phyloP scores from a whole-genome alignment of 2,797 vertebrate genomes.

The Chloroceryle inda region DNA sequence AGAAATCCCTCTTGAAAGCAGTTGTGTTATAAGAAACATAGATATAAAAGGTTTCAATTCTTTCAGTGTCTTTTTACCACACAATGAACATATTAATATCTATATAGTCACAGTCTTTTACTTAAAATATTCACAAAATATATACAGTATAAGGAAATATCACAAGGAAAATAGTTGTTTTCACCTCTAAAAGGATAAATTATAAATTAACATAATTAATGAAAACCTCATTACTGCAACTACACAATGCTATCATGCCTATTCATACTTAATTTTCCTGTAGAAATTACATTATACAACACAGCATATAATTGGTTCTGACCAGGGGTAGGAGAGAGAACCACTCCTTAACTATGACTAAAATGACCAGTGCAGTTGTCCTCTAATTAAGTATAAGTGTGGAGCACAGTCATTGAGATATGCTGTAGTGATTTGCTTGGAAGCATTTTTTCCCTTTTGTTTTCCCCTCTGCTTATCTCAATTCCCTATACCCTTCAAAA shows the following conservation, averaged over 20 bases:
- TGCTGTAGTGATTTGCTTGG: constrained; percentile 8
- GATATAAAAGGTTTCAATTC: too few species aligned
- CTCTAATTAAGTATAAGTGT: constrained; percentile 70
- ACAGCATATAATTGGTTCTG: constrained; percentile 23
- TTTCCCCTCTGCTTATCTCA: not conserved
- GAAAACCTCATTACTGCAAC: constrained; percentile 33
- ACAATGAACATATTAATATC: not conserved
- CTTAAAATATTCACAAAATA: constrained; percentile 21
- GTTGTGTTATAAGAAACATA: too few species aligned
- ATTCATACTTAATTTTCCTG: constrained; percentile 17
- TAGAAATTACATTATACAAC: constrained; percentile 41
- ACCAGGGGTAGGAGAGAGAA: constrained; percentile 2
- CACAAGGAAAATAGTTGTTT: constrained; percentile 20
- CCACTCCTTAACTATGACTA: constrained; percentile 36
- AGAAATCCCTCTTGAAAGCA: too few species aligned
- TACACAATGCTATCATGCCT: not conserved
- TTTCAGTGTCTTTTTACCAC: too few species aligned
- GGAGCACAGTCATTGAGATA: constrained; percentile 16
- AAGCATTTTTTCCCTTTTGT: constrained; percentile 13
- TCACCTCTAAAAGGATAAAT: constrained; percentile 4
- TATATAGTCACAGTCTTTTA: not conserved
- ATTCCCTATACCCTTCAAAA: constrained; percentile 58
- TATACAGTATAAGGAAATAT: not conserved
- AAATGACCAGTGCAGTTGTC: constrained; percentile 52
- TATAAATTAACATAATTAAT: constrained; percentile 17